A percentile compares a stretch with the other conserved stretches of the same genome.
Evolutionary conservation across 2,888 invertebrate genomes (phyloP).

Genomic region (Pardosa pseudoannulata): DNA sequence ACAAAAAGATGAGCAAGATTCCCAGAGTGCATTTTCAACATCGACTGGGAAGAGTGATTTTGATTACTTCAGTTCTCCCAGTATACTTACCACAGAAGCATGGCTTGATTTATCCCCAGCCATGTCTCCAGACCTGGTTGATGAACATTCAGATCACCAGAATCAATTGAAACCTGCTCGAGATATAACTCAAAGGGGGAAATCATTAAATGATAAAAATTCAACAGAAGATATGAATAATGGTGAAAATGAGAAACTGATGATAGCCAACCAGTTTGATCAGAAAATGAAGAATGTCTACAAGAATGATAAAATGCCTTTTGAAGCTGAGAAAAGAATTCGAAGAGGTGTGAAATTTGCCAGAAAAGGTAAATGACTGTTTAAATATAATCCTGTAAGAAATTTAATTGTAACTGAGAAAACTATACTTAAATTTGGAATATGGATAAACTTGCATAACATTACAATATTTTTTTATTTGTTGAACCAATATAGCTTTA

Average conservation of each 20-base stretch:
- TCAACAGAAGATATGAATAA: slow-evolving; percentile 15
- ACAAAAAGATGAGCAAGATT: not conserved
- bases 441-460: too few relatives aligned
- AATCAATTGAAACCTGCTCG: slow-evolving; percentile 48
- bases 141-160: slow-evolving; percentile 52
- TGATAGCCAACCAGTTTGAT: slow-evolving; percentile 34
- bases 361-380: slow-evolving; percentile 55
- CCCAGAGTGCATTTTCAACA: not conserved
- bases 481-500: too few relatives aligned
- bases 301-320: slow-evolving; percentile 23
- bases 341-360: slow-evolving; percentile 41
- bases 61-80: not conserved
- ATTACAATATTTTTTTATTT: too few relatives aligned
- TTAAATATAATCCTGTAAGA: too few relatives aligned
- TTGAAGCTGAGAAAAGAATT: slow-evolving; percentile 26
- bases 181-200: slow-evolving; percentile 13
- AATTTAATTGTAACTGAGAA: too few relatives aligned
- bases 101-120: not conserved
- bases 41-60: not conserved
- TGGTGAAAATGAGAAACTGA: slow-evolving; percentile 20
- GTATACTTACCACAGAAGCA: not conserved
- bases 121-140: slow-evolving; percentile 13
- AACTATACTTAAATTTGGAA: too few relatives aligned
- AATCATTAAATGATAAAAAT: slow-evolving; percentile 36
- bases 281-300: slow-evolving; percentile 47